Evolutionary conservation across 2,113 vertebrate species (phyloP).

Genomic region (Zosterops borbonicus): DNA sequence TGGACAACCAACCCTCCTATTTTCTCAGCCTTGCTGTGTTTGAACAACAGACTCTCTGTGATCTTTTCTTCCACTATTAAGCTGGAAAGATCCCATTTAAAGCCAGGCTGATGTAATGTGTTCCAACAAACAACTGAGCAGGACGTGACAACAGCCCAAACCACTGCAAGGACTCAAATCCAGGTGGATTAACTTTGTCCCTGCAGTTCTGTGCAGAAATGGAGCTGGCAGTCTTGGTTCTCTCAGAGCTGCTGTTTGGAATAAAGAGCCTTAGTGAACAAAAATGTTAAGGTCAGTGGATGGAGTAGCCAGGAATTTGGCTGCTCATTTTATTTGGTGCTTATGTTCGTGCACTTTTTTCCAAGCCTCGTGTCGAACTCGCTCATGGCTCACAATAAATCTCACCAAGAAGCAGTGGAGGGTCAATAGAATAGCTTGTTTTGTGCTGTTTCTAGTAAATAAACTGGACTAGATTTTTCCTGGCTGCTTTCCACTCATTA

Average conservation of each 20-base stretch:
- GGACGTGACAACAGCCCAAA: background rate
- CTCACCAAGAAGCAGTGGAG: slow-evolving; percentile 39
- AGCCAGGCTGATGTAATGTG: background rate
- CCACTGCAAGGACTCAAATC: background rate
- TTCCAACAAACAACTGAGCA: background rate
- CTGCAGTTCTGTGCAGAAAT: background rate
- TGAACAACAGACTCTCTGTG: background rate
- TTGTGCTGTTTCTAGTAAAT: slow-evolving; percentile 58
- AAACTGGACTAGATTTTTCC: slow-evolving; percentile 51
- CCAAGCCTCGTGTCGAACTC: background rate
- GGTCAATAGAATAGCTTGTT: slow-evolving; percentile 48
- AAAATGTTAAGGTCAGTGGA: slow-evolving; percentile 6
- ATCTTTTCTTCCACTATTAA: background rate
- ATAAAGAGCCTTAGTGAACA: slow-evolving; percentile 52
- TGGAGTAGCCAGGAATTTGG: slow-evolving; percentile 36
- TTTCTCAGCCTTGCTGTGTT: background rate
- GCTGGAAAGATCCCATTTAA: background rate
- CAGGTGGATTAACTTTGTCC: slow-evolving; percentile 31
- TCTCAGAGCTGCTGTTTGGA: background rate
- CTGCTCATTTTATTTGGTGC: slow-evolving; percentile 60
- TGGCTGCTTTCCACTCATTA: slow-evolving; percentile 59
- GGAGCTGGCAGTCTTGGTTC: slow-evolving; percentile 8
- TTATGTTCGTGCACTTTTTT: slow-evolving; percentile 12
- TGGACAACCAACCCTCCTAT: background rate
- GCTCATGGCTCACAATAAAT: slow-evolving; percentile 56